A percentile compares a stretch with the other conserved stretches of the same genome.
Conservation (phyloP, 92 coral and sea anemone species). For the Actinostola sp. region DNA sequence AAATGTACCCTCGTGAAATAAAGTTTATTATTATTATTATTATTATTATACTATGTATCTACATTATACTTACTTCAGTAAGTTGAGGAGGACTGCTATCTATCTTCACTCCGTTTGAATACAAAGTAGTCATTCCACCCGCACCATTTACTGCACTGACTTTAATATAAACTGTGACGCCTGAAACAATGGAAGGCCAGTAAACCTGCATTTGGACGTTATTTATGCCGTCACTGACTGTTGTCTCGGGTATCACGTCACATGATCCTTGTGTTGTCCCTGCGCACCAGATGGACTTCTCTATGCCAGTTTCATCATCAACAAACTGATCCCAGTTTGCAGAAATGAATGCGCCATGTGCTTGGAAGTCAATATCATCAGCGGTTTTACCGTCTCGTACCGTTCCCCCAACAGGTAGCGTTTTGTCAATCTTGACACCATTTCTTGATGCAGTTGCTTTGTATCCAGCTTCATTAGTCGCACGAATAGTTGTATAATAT, state of each 20-base stretch:
- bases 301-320: constrained; percentile 80
- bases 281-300: constrained; percentile 83
- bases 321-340: constrained; percentile 91
- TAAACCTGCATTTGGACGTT: constrained; percentile 39
- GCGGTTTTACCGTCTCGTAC: constrained; percentile 74
- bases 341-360: constrained; percentile 65
- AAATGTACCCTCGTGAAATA: too few relatives aligned
- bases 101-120: constrained; percentile 82
- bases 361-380: constrained; percentile 72
- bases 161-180: constrained; percentile 74
- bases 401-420: constrained; percentile 76
- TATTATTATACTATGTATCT: not conserved
- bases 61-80: constrained; percentile 50
- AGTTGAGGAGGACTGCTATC: constrained; percentile 82
- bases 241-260: constrained; percentile 74
- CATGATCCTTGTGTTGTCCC: constrained; percentile 80
- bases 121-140: constrained; percentile 68
- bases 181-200: constrained; percentile 75
- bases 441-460: constrained; percentile 62
- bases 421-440: constrained; percentile 79
- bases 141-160: constrained; percentile 80
- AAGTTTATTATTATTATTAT: too few relatives aligned
- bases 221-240: constrained; percentile 48
- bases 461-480: constrained; percentile 83
- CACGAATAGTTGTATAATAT: constrained; percentile 77